Evolutionary conservation across 2,888 invertebrate genomes (phyloP), one percentile per base, ranked within the genome.

Genomic region (Lottia gigantea): DNA sequence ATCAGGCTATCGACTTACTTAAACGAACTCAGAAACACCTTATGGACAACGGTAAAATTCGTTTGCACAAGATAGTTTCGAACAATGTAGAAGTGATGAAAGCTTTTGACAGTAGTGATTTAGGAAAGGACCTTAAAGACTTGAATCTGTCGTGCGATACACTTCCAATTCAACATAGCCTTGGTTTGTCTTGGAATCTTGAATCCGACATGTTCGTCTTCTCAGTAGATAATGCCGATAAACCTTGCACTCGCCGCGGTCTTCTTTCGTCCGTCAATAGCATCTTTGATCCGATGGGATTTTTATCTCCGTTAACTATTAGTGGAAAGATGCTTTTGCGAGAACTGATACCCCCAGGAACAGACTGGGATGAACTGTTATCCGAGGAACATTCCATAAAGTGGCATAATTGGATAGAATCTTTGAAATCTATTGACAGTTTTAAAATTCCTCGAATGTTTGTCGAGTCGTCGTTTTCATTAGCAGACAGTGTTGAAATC

Each of bases 341-440:
- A 19, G 49, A 64, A 23, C 45, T 64, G 15, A 45, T 26, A 19
- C 23, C 19, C 14, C 0, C 12, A 19, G 45, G 19, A 7, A n/a
- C 31, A 0, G 47, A 25, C 15, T 68, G 68, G 68, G 68, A 68
- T 49, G 68, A 68, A 40, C 68, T 63, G 12, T 46, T 68, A 6
- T 26, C 64, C 3, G 40, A 66, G 46, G 68, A 68, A 25, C 31
- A 40, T n/a, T 11, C n/a, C 8, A 7, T 7, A 40, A 55, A 55
- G 62, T 68, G 68, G 62, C 16, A 19, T 15, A 25, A 15, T 16
- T 68, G 68, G 40, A 49, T 26, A 12, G 40, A 62, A 31, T 25
- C 45, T 19, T 4, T 62, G n/a, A 19, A 25, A 16, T 63, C 63
- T 19, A 63, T 63, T 3, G 31, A 31, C 31, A 31, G 31, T 31